Evolutionary conservation across 1,140 invertebrate genomes (phyloP), one percentile per base, ranked within the genome.

Genomic region (Drosophila teissieri): DNA sequence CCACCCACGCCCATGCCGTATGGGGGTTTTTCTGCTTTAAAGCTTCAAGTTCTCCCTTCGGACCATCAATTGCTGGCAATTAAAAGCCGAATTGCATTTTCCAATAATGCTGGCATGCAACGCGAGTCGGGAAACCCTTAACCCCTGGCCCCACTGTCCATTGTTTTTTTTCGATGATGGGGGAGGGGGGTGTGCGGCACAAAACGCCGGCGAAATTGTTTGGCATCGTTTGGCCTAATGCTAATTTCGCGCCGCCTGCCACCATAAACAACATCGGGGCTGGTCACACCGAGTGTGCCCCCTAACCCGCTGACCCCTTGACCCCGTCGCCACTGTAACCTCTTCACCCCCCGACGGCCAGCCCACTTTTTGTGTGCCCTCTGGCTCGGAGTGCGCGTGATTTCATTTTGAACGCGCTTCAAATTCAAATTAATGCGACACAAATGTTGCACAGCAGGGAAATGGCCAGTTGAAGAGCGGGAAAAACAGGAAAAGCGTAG

Each of bases 61-160:
- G 73, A 46, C 58, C 74, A 82, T 79, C 80, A 83, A 83, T 83
- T 83, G 80, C 69, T 61, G 60, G 80, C 79, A 82, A 83, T 82
- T 82, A 82, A 83, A 82, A 83, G 54, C 74, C 75, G 65, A 74
- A 80, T 64, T 64, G 75, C 80, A 77, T 84, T 84, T 85, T 80
- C 80, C 81, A 84, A 85, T 84, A 83, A 83, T 80, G 77, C 73
- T 24, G 60, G 60, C 64, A 65, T 68, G 80, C 80, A 78, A 40
- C 51, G 37, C 22, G 48, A 37, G 10, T 42, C 10, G 14, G 14
- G 45, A 6, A 77, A 31, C 27, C 27, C 27, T 8, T 10, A 31
- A 77, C 64, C 53, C 37, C 63, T 12, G 22, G 34, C 17, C 52
- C 4, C 11, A 49, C 4, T n/a, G 24, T 0, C 8, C 27, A n/a